Evolutionary conservation across 2,113 vertebrate genomes (phyloP).

Genomic region (Poeciliopsis turrubarensis): DNA sequence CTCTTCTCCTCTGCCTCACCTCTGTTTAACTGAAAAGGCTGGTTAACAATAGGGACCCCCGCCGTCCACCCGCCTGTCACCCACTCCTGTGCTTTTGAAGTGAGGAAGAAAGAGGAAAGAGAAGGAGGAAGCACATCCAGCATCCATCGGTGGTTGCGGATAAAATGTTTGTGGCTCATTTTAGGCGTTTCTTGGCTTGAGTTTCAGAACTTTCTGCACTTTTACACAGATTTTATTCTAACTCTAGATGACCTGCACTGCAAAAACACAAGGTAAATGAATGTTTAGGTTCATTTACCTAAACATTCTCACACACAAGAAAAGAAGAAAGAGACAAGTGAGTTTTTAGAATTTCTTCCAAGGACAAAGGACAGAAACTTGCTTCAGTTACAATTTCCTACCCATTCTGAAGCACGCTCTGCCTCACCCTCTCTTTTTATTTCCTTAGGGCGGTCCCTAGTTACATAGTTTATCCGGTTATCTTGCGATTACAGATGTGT

Average conservation of each 20-base stretch:
- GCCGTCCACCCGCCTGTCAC: constrained; percentile 70
- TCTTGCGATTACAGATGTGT: no score
- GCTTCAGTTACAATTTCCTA: no score
- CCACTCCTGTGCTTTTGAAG: constrained; percentile 85
- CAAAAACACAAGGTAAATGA: no score
- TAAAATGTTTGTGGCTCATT: constrained; percentile 15
- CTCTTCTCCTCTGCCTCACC: constrained; percentile 82
- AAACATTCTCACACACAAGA: no score
- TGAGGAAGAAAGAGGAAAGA: constrained; percentile 65
- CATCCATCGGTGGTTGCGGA: constrained; percentile 79
- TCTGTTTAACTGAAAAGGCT: constrained; percentile 87
- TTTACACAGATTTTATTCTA: not conserved
- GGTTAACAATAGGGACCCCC: constrained; percentile 84
- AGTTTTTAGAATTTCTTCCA: no score
- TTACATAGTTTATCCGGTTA: no score
- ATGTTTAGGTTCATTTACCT: no score
- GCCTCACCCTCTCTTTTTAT: no score
- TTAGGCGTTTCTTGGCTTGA: constrained; percentile 4
- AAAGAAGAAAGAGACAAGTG: no score
- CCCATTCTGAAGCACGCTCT: no score
- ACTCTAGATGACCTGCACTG: not conserved
- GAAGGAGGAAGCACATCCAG: constrained; percentile 72
- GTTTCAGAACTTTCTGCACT: not conserved
- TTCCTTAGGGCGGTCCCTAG: no score
- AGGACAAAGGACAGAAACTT: no score